These are phyloP conservation scores for Phocides pigmalion DNA, from an alignment of 1,140 invertebrate species.

Conservation along the genomic window DNA sequence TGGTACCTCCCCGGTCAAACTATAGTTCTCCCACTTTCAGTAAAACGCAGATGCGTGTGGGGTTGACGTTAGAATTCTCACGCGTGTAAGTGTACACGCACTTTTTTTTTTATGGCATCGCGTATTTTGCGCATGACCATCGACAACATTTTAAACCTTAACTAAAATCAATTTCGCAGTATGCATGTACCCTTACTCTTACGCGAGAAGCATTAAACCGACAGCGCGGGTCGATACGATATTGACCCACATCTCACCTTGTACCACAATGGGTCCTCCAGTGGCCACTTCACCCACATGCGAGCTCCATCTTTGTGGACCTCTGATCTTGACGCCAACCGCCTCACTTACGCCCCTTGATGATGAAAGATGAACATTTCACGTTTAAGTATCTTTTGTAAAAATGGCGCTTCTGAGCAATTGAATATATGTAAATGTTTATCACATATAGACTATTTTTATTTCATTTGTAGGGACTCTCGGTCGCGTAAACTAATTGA, in stretches of 20 bases:
- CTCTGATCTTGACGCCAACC: conserved; percentile 15
- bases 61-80: too few species aligned
- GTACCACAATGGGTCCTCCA: conserved; percentile 13
- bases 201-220: not conserved
- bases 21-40: too few species aligned
- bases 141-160: too few species aligned
- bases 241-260: conserved; percentile 22
- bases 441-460: too few species aligned
- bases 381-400: not conserved
- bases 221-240: conserved; percentile 2
- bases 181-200: not conserved
- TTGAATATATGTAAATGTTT: not conserved
- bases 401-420: not conserved
- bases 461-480: too few species aligned
- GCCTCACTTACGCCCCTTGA: conserved; percentile 2
- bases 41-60: too few species aligned
- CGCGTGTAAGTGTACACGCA: too few species aligned
- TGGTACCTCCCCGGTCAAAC: too few species aligned
- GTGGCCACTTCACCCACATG: conserved; percentile 23
- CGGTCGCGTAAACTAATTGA: too few species aligned
- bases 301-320: conserved; percentile 21
- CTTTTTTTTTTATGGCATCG: too few species aligned
- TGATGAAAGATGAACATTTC: conserved; percentile 8
- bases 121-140: too few species aligned
- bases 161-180: not conserved